Percentiles rank a stretch among this genome's conserved stretches.
Conservation (phyloP, 2,797 vertebrate genomes). For the Lepus townsendii region DNA sequence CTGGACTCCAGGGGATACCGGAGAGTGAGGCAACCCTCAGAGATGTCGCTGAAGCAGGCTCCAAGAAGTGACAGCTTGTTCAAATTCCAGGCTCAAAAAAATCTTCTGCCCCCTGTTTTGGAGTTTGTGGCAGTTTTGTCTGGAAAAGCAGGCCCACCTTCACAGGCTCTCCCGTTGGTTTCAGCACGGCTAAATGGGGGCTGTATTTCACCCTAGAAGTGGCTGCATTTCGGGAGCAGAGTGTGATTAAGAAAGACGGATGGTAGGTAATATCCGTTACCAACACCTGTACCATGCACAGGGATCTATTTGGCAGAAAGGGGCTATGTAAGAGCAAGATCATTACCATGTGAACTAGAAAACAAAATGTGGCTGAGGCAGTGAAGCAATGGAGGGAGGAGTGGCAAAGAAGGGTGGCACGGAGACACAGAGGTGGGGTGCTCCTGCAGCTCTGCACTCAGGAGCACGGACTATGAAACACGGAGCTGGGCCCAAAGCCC, state of each 20-base stretch:
- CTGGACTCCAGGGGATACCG: too few relatives aligned
- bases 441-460: background rate
- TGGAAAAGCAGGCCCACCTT: slow-evolving; percentile 54
- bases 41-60: background rate
- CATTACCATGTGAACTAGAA: slow-evolving; percentile 69
- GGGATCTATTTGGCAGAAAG: slow-evolving; percentile 74
- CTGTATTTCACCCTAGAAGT: slow-evolving; percentile 71
- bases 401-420: too few relatives aligned
- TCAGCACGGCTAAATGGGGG: slow-evolving; percentile 52
- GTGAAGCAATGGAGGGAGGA: background rate
- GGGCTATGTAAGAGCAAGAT: slow-evolving; percentile 63
- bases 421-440: background rate
- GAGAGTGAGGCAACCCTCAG: background rate
- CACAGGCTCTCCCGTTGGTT: slow-evolving; percentile 2
- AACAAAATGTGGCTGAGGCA: slow-evolving; percentile 33
- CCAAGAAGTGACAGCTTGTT: background rate
- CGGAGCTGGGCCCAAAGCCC: background rate
- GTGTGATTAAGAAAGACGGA: slow-evolving; percentile 77
- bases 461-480: background rate
- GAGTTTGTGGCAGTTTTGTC: background rate
- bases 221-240: slow-evolving; percentile 64
- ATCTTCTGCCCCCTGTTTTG: background rate
- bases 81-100: background rate
- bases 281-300: slow-evolving; percentile 61
- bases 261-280: slow-evolving; percentile 63